Conservation (phyloP, 2,888 invertebrate species). For the Carcina quercana region DNA sequence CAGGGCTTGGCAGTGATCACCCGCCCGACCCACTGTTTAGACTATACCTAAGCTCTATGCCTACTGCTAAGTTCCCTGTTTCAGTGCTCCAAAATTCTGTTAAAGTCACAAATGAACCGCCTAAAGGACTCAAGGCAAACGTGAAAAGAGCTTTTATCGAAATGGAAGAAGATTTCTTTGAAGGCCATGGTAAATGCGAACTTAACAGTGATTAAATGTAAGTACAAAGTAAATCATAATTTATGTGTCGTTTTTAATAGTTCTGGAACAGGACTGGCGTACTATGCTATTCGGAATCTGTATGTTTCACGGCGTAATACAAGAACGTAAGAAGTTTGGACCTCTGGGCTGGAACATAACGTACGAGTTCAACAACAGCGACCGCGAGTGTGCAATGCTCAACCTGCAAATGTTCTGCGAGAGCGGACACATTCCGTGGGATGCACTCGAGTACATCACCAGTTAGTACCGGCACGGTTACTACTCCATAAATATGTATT, state of each 20-base stretch:
- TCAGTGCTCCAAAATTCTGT: constrained; percentile 94
- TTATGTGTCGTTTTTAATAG: constrained; percentile 38
- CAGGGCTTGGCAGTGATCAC: constrained; percentile 79
- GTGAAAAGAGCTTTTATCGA: constrained; percentile 87
- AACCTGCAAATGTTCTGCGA: constrained; percentile 91
- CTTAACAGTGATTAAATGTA: neutral
- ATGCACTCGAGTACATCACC: constrained; percentile 91
- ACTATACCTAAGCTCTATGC: constrained; percentile 92
- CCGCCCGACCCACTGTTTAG: constrained; percentile 83
- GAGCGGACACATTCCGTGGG: constrained; percentile 85
- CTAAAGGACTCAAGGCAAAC: constrained; percentile 92
- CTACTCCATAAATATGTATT: no score
- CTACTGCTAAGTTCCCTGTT: constrained; percentile 89
- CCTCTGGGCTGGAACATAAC: constrained; percentile 94
- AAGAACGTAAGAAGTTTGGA: constrained; percentile 94
- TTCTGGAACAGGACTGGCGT: constrained; percentile 79
- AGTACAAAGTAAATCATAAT: neutral
- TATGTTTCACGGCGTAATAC: constrained; percentile 95
- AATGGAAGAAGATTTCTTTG: constrained; percentile 85
- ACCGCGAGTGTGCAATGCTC: constrained; percentile 90
- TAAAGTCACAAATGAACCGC: constrained; percentile 96
- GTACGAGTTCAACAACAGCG: constrained; percentile 95
- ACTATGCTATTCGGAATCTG: constrained; percentile 87
- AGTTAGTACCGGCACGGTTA: constrained; percentile 70
- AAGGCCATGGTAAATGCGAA: constrained; percentile 82